A percentile compares a stretch with the other conserved stretches of the same genome.
Evolutionary conservation across 2,113 vertebrate species (phyloP).

Genomic region (Pristiophorus japonicus): DNA sequence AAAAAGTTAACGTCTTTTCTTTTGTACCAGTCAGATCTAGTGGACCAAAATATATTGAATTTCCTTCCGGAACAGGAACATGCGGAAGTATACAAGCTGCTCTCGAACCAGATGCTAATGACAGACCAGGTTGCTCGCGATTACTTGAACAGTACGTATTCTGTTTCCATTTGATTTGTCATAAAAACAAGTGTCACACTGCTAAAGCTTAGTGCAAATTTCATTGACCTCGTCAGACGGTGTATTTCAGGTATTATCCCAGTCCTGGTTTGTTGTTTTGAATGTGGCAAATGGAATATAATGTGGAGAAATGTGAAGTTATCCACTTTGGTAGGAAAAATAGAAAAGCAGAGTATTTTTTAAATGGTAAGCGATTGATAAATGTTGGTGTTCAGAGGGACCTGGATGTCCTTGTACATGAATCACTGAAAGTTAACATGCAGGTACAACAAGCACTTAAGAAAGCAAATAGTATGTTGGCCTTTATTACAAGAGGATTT

Average conservation of each 20-base stretch:
- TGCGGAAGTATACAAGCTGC: conserved; percentile 73
- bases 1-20: conserved; percentile 41
- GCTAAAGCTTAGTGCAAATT: not conserved
- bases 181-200: not conserved
- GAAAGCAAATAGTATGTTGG: too few relatives aligned
- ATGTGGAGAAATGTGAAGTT: too few relatives aligned
- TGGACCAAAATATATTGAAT: conserved; percentile 88
- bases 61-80: conserved; percentile 86
- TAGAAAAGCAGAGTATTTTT: too few relatives aligned
- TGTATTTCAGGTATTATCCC: not conserved
- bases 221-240: not conserved
- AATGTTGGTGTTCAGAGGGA: too few relatives aligned
- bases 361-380: too few relatives aligned
- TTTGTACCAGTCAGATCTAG: conserved; percentile 83
- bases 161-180: not conserved
- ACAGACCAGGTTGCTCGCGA: conserved; percentile 63
- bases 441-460: too few relatives aligned
- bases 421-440: too few relatives aligned
- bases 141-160: conserved; percentile 71
- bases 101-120: conserved; percentile 70
- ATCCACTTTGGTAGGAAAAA: too few relatives aligned
- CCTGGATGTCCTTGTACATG: too few relatives aligned
- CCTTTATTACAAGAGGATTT: too few relatives aligned
- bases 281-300: too few relatives aligned
- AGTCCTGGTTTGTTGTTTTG: not conserved